These are phyloP conservation scores for Echiichthys vipera DNA, from an alignment of 2,797 vertebrate species.

Conservation along the genomic window DNA sequence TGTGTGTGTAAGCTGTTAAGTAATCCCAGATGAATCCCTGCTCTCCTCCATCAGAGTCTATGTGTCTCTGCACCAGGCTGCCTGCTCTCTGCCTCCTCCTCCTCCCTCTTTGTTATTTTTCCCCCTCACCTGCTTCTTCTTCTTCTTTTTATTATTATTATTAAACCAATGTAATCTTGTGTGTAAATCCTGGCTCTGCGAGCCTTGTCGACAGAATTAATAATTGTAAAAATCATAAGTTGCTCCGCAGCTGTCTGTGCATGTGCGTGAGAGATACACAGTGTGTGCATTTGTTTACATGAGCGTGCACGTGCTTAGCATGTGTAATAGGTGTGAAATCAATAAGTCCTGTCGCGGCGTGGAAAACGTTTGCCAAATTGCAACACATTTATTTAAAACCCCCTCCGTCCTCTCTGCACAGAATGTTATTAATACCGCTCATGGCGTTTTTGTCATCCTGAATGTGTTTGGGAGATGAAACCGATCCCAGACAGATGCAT, in stretches of 20 bases:
- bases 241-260: constrained; percentile 66
- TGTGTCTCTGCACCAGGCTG: constrained; percentile 73
- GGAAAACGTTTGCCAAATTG: constrained; percentile 69
- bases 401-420: constrained; percentile 46
- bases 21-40: constrained; percentile 83
- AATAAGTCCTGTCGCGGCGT: constrained; percentile 74
- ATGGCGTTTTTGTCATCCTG: constrained; percentile 64
- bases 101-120: constrained; percentile 41
- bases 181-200: constrained; percentile 82
- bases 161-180: constrained; percentile 81
- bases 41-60: constrained; percentile 77
- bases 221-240: constrained; percentile 82
- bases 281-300: constrained; percentile 73
- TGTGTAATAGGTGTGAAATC: constrained; percentile 81
- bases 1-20: constrained; percentile 81
- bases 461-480: constrained; percentile 73
- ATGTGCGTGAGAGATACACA: constrained; percentile 23
- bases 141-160: constrained; percentile 45
- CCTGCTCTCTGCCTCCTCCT: constrained; percentile 58
- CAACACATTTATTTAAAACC: constrained; percentile 73
- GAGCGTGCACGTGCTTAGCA: constrained; percentile 69
- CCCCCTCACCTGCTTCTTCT: constrained; percentile 41
- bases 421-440: constrained; percentile 74
- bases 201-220: constrained; percentile 82
- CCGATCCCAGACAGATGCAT: constrained; percentile 74